Evolutionary conservation across 2,888 invertebrate genomes (phyloP).

Genomic region (Macaria notata): DNA sequence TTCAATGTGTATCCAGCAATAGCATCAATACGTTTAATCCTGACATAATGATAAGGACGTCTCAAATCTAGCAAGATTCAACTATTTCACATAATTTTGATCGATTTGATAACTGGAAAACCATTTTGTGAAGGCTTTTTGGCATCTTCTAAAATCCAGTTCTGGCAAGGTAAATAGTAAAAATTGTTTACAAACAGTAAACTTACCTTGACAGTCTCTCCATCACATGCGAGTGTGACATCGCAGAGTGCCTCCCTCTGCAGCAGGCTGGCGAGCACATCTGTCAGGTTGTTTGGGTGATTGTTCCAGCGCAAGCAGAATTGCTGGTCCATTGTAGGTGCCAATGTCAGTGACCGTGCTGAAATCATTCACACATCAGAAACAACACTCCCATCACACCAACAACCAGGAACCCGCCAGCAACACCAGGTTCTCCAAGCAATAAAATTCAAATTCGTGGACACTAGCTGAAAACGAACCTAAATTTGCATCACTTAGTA

Average conservation of each 20-base stretch:
- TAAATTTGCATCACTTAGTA: constrained; percentile 60
- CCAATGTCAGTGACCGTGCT: constrained; percentile 82
- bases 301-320: constrained; percentile 98
- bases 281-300: constrained; percentile 95
- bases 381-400: constrained; percentile 6
- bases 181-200: constrained; percentile 9
- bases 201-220: constrained; percentile 90
- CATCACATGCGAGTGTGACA: constrained; percentile 95
- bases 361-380: constrained; percentile 45
- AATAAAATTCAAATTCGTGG: constrained; percentile 43
- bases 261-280: constrained; percentile 92
- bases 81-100: too few species aligned
- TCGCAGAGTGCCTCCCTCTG: constrained; percentile 95
- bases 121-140: too few species aligned
- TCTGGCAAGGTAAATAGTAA: neutral
- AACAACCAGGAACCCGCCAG: too few species aligned
- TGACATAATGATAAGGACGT: too few species aligned
- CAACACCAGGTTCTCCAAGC: constrained; percentile 16
- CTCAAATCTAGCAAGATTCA: too few species aligned
- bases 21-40: too few species aligned
- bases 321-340: constrained; percentile 89
- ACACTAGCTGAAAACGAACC: constrained; percentile 53
- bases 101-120: too few species aligned
- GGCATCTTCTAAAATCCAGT: too few species aligned
- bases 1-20: too few species aligned